Conservation (phyloP, 2,888 invertebrate genomes). For the Drosophila mimetica region DNA sequence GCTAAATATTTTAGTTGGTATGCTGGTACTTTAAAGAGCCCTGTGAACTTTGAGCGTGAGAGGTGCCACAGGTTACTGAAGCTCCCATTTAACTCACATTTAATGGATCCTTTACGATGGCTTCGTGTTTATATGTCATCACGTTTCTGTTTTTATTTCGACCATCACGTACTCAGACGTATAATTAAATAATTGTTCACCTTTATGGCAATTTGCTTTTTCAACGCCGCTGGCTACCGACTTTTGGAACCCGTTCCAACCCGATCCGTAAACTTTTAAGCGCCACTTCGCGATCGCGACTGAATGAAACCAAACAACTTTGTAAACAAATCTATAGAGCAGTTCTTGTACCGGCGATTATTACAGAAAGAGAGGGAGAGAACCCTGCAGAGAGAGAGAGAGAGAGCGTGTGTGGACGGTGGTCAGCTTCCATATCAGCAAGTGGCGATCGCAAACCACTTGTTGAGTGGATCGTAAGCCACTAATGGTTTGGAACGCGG, state of each 20-base stretch:
- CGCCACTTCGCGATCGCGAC: constrained; percentile 59
- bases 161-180: neutral
- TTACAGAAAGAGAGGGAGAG: neutral
- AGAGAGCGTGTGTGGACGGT: constrained; percentile 10
- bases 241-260: constrained; percentile 6
- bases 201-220: constrained; percentile 1
- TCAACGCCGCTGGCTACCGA: neutral
- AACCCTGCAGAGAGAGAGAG: neutral
- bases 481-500: constrained; percentile 40
- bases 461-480: constrained; percentile 60
- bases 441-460: constrained; percentile 27
- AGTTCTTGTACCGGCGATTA: constrained; percentile 19
- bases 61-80: too few relatives aligned
- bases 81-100: constrained; percentile 7
- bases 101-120: neutral
- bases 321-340: constrained; percentile 62
- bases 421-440: constrained; percentile 42
- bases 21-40: neutral
- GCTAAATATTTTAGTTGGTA: neutral
- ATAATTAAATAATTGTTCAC: constrained; percentile 11
- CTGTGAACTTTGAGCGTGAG: neutral
- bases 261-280: constrained; percentile 51
- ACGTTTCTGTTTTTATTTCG: neutral
- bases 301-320: constrained; percentile 53
- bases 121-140: constrained; percentile 1